phyloP scores from a whole-genome alignment of 2,888 invertebrate genomes.

The Diploptera punctata region DNA sequence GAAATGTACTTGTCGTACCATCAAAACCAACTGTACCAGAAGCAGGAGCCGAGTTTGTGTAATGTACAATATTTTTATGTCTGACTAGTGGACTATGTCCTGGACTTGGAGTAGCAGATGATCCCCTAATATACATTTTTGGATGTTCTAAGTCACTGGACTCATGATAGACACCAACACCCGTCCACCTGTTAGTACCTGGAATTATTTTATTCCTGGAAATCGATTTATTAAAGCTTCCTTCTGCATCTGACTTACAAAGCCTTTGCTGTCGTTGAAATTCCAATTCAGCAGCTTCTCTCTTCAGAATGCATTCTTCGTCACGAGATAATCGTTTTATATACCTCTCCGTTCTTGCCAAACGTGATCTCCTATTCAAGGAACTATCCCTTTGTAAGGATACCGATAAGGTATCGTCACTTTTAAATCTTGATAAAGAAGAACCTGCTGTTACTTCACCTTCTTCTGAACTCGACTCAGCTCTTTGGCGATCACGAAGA shows the following conservation, averaged over 20 bases:
- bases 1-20: not conserved
- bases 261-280: slow-evolving; percentile 44
- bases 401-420: slow-evolving; percentile 22
- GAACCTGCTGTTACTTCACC: slow-evolving; percentile 55
- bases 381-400: slow-evolving; percentile 61
- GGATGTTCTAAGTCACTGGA: slow-evolving; percentile 23
- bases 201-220: not conserved
- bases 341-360: slow-evolving; percentile 81
- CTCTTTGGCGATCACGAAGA: slow-evolving; percentile 63
- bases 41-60: slow-evolving; percentile 9
- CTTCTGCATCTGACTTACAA: slow-evolving; percentile 52
- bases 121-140: slow-evolving; percentile 34
- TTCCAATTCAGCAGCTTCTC: slow-evolving; percentile 58
- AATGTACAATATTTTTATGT: slow-evolving; percentile 38
- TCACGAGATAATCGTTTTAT: slow-evolving; percentile 76
- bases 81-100: slow-evolving; percentile 46
- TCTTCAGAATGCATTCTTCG: slow-evolving; percentile 65
- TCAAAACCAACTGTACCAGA: not conserved
- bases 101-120: slow-evolving; percentile 48
- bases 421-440: slow-evolving; percentile 35
- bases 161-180: slow-evolving; percentile 46
- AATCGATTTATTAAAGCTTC: slow-evolving; percentile 25
- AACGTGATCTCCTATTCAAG: slow-evolving; percentile 68
- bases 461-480: slow-evolving; percentile 74
- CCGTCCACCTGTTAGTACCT: slow-evolving; percentile 41